These are phyloP conservation scores for Danio aesculapii DNA, from an alignment of 2,797 vertebrate species.

Conservation along the genomic window DNA sequence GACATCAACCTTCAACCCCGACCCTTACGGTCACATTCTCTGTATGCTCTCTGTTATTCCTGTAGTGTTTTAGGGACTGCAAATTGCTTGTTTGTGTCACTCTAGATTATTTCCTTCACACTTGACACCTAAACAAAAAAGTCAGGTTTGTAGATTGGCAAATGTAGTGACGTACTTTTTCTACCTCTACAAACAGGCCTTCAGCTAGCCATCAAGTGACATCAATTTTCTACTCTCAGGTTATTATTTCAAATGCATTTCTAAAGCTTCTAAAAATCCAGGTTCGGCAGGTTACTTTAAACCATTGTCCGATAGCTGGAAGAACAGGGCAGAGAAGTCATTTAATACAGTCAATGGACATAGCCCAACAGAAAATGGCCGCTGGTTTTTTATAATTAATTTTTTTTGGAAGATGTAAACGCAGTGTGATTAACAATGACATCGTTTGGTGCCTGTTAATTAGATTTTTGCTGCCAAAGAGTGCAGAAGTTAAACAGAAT, in stretches of 20 bases:
- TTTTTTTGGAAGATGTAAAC: constrained; percentile 77
- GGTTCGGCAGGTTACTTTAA: constrained; percentile 26
- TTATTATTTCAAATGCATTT: constrained; percentile 21
- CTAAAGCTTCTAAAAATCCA: not conserved
- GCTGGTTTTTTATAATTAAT: constrained; percentile 52
- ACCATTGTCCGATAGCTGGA: constrained; percentile 1
- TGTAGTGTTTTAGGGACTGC: not conserved
- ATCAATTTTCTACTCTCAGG: not conserved
- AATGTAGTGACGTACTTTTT: not conserved
- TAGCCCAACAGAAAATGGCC: constrained; percentile 75
- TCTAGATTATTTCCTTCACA: not conserved
- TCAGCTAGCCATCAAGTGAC: constrained; percentile 1
- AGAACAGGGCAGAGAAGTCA: constrained; percentile 28
- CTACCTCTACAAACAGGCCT: constrained; percentile 13
- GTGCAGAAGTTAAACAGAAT: constrained; percentile 64
- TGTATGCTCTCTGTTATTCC: not conserved
- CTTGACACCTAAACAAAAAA: not conserved
- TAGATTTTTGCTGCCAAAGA: constrained; percentile 70
- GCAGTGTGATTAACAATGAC: constrained; percentile 77
- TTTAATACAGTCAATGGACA: constrained; percentile 67
- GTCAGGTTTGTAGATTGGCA: not conserved
- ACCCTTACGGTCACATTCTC: not conserved
- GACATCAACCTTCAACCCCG: not conserved
- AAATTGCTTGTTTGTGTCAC: not conserved
- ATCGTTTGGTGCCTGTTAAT: constrained; percentile 80